phyloP scores from a whole-genome alignment of 1,140 invertebrate genomes.

The Penaeus indicus region DNA sequence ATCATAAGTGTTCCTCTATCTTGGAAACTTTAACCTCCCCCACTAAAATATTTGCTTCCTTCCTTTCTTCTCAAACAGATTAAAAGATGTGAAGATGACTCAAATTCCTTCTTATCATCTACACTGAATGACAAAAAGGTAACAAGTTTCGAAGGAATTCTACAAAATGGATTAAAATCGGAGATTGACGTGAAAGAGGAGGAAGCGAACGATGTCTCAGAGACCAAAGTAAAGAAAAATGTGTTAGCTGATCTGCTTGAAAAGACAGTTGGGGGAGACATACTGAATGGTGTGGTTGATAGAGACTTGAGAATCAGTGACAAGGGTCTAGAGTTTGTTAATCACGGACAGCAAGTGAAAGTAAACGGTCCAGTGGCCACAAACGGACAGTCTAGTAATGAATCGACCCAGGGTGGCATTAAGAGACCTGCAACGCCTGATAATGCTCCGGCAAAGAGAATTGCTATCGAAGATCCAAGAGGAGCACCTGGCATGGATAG shows the following conservation, averaged over 20 bases:
- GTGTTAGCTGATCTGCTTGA: conserved; percentile 81
- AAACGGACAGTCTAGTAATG: conserved; percentile 67
- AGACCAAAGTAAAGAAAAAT: conserved; percentile 69
- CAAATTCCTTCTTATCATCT: conserved; percentile 68
- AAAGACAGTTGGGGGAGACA: conserved; percentile 72
- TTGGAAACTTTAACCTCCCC: too few species aligned
- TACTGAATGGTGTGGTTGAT: conserved; percentile 69
- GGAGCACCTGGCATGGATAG: conserved; percentile 44
- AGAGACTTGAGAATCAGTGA: conserved; percentile 77
- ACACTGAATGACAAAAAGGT: conserved; percentile 76
- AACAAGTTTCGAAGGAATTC: conserved; percentile 77
- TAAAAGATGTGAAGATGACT: conserved; percentile 64
- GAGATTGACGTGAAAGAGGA: conserved; percentile 65
- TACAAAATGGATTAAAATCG: conserved; percentile 74
- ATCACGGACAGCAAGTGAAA: conserved; percentile 66
- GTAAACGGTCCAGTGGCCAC: conserved; percentile 68
- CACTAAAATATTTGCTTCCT: neutral
- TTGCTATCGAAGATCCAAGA: conserved; percentile 62
- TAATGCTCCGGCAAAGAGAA: conserved; percentile 64
- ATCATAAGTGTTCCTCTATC: too few species aligned
- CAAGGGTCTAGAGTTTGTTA: conserved; percentile 76
- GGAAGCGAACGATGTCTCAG: conserved; percentile 27
- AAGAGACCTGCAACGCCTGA: conserved; percentile 66
- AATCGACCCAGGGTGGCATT: conserved; percentile 66
- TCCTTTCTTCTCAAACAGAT: conserved; percentile 50